phyloP scores from a whole-genome alignment of 2,888 invertebrate species.

The Blastobasis adustella region DNA sequence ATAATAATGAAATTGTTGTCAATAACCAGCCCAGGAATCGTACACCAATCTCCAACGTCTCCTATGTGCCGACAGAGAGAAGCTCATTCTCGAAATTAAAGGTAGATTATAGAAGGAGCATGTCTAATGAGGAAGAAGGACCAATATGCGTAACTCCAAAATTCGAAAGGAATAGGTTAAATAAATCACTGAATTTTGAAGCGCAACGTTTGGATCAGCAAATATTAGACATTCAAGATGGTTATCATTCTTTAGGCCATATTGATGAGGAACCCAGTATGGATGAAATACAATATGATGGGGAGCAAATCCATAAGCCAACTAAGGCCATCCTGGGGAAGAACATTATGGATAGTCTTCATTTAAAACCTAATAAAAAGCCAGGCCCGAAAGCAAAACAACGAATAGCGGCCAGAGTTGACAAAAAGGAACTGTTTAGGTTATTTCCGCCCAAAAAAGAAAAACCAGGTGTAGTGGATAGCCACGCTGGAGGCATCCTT shows the following conservation, averaged over 20 bases:
- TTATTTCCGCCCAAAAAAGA: conserved; percentile 57
- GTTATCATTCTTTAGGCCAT: conserved; percentile 61
- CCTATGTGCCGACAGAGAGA: conserved; percentile 58
- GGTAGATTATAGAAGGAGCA: conserved; percentile 50
- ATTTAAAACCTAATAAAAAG: conserved; percentile 61
- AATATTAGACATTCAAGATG: conserved; percentile 66
- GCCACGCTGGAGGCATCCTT: conserved; percentile 51
- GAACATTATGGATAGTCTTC: conserved; percentile 66
- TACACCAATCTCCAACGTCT: conserved; percentile 63
- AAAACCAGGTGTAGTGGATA: conserved; percentile 43
- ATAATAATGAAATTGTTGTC: conserved; percentile 65
- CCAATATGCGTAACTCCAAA: conserved; percentile 53
- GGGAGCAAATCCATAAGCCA: conserved; percentile 52
- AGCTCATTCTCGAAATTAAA: conserved; percentile 30
- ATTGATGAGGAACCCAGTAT: conserved; percentile 54
- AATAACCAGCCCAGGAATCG: conserved; percentile 67
- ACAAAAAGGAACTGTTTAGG: conserved; percentile 56
- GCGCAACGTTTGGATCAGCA: conserved; percentile 65
- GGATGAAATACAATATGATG: conserved; percentile 29
- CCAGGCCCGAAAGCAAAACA: conserved; percentile 64
- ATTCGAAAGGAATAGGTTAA: conserved; percentile 66
- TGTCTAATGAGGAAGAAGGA: conserved; percentile 51
- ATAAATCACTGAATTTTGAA: conserved; percentile 66
- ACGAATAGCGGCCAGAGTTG: conserved; percentile 44
- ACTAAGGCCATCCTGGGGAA: conserved; percentile 60